These are phyloP conservation scores for Styela plicata DNA, from an alignment of 23 tunicate genomes.

Conservation along the genomic window DNA sequence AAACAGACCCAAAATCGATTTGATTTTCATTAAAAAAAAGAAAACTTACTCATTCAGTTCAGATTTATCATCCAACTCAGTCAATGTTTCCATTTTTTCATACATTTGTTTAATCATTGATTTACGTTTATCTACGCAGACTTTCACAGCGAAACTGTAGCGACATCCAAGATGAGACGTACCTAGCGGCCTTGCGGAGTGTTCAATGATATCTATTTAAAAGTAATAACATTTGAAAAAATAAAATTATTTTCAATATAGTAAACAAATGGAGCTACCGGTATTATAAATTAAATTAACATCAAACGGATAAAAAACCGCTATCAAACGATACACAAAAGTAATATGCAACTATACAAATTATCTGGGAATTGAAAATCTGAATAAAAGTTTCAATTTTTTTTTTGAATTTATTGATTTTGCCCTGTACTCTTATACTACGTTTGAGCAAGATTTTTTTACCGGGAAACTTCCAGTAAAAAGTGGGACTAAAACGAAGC, in stretches of 20 bases:
- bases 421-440: too few relatives aligned
- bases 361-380: too few relatives aligned
- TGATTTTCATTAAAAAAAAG: neutral
- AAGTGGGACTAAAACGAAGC: too few relatives aligned
- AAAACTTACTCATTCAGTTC: neutral
- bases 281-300: too few relatives aligned
- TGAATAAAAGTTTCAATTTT: too few relatives aligned
- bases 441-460: too few relatives aligned
- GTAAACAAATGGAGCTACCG: too few relatives aligned
- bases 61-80: neutral
- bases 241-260: neutral
- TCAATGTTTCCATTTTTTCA: conserved; percentile 39
- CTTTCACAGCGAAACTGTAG: conserved; percentile 77
- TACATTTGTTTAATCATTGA: conserved; percentile 57
- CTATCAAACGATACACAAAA: too few relatives aligned
- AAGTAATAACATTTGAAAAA: neutral
- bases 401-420: too few relatives aligned
- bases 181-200: conserved; percentile 87
- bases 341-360: too few relatives aligned
- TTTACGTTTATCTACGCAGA: conserved; percentile 26
- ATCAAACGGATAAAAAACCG: too few relatives aligned
- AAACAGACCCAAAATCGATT: neutral
- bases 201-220: conserved; percentile 69
- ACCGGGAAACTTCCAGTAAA: too few relatives aligned
- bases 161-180: conserved; percentile 50